These are phyloP conservation scores for Drosophila gaucha DNA, from an alignment of 2,888 invertebrate genomes.

Conservation along the genomic window DNA sequence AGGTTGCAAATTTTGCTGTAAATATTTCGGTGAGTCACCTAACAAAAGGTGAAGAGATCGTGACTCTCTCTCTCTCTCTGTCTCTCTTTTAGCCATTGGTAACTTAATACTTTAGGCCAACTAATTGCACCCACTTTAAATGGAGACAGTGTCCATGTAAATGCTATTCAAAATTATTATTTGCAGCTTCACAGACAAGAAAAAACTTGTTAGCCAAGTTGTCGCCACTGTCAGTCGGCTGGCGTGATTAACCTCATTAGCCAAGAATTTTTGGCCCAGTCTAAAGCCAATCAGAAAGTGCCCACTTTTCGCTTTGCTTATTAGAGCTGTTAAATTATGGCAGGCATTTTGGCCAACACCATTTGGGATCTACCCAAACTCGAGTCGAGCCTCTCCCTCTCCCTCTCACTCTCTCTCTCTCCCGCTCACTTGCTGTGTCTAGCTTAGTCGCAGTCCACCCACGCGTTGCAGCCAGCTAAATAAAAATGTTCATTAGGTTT, in stretches of 20 bases:
- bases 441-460: slow-evolving; percentile 49
- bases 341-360: slow-evolving; percentile 47
- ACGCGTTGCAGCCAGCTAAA: slow-evolving; percentile 60
- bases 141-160: slow-evolving; percentile 8
- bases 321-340: slow-evolving; percentile 76
- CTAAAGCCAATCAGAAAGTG: slow-evolving; percentile 46
- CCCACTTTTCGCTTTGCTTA: slow-evolving; percentile 62
- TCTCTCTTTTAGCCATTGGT: background rate
- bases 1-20: slow-evolving; percentile 47
- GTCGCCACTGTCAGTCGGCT: slow-evolving; percentile 34
- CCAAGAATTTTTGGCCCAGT: slow-evolving; percentile 53
- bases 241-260: slow-evolving; percentile 62
- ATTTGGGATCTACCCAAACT: slow-evolving; percentile 22
- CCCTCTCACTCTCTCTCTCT: background rate
- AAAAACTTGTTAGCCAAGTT: slow-evolving; percentile 43
- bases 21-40: slow-evolving; percentile 34
- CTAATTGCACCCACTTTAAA: slow-evolving; percentile 29
- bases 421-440: background rate
- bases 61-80: slow-evolving; percentile 6
- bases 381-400: background rate
- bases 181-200: slow-evolving; percentile 6
- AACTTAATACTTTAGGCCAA: slow-evolving; percentile 21
- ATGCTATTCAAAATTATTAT: slow-evolving; percentile 32
- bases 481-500: slow-evolving; percentile 78
- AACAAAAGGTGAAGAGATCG: slow-evolving; percentile 32